Evolutionary conservation across 2,888 invertebrate genomes (phyloP).

Genomic region (Blastobasis adustella): DNA sequence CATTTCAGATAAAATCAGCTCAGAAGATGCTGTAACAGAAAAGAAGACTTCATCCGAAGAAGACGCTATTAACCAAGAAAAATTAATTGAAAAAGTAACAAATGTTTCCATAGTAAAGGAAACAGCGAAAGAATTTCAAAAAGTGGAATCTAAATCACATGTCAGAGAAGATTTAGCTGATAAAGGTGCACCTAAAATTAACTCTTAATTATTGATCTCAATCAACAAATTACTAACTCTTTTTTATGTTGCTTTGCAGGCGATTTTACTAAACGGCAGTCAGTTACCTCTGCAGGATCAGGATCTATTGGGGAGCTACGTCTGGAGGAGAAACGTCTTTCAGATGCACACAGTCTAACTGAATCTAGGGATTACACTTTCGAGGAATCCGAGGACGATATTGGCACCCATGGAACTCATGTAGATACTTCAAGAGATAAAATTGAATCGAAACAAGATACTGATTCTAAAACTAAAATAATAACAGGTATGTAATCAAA

Average conservation of each 20-base stretch:
- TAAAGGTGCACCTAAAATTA: constrained; percentile 30
- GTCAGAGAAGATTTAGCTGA: constrained; percentile 37
- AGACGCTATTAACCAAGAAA: constrained; percentile 39
- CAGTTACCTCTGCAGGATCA: constrained; percentile 63
- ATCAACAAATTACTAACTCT: neutral
- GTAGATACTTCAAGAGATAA: constrained; percentile 49
- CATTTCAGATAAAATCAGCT: constrained; percentile 67
- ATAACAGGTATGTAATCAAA: constrained; percentile 23
- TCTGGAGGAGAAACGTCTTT: constrained; percentile 62
- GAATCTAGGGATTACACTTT: constrained; percentile 71
- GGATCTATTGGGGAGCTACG: constrained; percentile 59
- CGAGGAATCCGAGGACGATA: constrained; percentile 70
- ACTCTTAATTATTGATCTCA: neutral
- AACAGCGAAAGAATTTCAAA: constrained; percentile 16
- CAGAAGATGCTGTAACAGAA: constrained; percentile 69
- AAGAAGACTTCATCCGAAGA: constrained; percentile 70
- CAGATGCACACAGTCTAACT: constrained; percentile 66
- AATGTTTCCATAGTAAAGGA: constrained; percentile 15
- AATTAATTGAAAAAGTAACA: constrained; percentile 24
- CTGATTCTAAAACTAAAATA: constrained; percentile 35
- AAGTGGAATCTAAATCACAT: constrained; percentile 28
- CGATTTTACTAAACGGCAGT: constrained; percentile 52
- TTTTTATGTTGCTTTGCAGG: constrained; percentile 25
- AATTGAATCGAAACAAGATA: constrained; percentile 39
- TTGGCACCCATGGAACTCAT: constrained; percentile 60